Evolutionary conservation across 2,888 invertebrate species (phyloP), one percentile per base, ranked within the genome.

Genomic region (Aproaerema taeniolella): DNA sequence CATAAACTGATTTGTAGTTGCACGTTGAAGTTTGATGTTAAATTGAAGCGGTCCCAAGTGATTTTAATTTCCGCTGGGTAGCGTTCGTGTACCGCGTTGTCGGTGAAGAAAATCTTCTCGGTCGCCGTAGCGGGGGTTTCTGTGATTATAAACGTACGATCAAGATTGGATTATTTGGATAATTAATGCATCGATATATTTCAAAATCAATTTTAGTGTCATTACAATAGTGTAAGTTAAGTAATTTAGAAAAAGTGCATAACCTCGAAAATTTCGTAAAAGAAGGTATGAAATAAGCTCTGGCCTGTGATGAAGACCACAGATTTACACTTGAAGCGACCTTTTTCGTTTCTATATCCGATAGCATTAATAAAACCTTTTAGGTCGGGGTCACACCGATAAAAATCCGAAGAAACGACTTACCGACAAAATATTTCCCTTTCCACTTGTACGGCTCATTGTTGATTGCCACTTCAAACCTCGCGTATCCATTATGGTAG

Each of bases 391-490:
- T n/a, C n/a, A n/a, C n/a, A n/a, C n/a, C n/a, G n/a, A n/a, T n/a
- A n/a, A n/a, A n/a, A n/a, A n/a, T n/a, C n/a, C 13, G 2, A 35
- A 13, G 13, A 11, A 25, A 9, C 33, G 17, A 40, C 91, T 88
- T 87, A 96, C 96, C 96, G 46, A 98, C 93, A 66, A 96, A 96
- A 76, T 92, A 97, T 81, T 91, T 92, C 53, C 96, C 96, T 60
- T 94, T 93, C 94, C 96, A 97, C 58, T 95, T 93, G 69, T 91
- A 97, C 33, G 91, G 90, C 43, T 92, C 92, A 42, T 92, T 93
- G 42, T 95, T 94, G 36, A 95, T 91, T 0, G 96, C 93, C 12
- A 98, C 91, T 64, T 94, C 93, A 46, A 98, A 92, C 37, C 93
- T 90, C 1, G 98, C 91, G 58, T 95, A 95, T 2, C 97, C 98